Conservation (phyloP, 2,113 vertebrate genomes). For the Ictalurus furcatus region DNA sequence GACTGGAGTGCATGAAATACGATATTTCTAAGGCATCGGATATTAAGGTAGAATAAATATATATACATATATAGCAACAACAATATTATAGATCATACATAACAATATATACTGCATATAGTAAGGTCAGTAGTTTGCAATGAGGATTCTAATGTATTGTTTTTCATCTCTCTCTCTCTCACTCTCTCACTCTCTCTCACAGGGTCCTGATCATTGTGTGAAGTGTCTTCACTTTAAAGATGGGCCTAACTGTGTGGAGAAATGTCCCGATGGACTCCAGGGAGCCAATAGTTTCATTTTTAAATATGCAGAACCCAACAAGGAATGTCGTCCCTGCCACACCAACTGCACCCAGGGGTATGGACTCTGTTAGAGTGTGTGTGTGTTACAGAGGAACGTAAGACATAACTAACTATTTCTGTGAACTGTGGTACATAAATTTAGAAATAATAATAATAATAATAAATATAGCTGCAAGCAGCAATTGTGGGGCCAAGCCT, state of each 20-base stretch:
- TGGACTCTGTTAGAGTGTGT: slow-evolving; percentile 51
- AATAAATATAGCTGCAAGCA: background rate
- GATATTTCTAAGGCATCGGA: background rate
- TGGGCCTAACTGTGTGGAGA: slow-evolving; percentile 97
- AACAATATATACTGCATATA: background rate
- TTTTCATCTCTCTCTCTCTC: background rate
- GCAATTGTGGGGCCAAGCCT: too few species aligned
- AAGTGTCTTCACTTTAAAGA: slow-evolving; percentile 97
- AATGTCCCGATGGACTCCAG: slow-evolving; percentile 94
- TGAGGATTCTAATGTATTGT: background rate
- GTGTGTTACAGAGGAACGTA: background rate
- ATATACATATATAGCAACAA: background rate
- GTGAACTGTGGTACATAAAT: background rate
- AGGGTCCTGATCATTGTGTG: slow-evolving; percentile 95
- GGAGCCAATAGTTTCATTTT: slow-evolving; percentile 97
- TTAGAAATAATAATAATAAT: background rate
- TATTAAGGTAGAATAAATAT: background rate
- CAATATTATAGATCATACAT: background rate
- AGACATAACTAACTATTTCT: background rate
- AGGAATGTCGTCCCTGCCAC: slow-evolving; percentile 93
- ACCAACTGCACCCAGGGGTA: slow-evolving; percentile 96
- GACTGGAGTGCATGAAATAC: background rate
- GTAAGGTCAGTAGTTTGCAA: background rate
- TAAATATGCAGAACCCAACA: slow-evolving; percentile 92
- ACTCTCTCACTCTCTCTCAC: slow-evolving; percentile 25